Conservation (phyloP, 2,797 vertebrate genomes). For the Acanthornis magna region DNA sequence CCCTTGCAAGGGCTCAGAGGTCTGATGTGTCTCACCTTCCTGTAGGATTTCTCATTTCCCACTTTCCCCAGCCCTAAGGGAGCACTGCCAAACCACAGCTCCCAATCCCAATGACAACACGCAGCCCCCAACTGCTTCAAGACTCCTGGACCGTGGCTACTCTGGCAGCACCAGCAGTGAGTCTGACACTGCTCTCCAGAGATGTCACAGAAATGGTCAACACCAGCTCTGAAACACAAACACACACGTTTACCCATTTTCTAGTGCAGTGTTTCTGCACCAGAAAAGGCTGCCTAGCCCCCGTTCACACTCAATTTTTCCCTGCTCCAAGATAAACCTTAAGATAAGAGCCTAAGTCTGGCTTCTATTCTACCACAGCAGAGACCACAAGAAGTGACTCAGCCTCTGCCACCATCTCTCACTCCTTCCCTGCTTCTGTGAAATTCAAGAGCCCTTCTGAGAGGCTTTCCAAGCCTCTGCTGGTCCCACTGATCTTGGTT, state of each 20-base stretch:
- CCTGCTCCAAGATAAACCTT: background rate
- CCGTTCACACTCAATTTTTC: background rate
- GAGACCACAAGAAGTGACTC: constrained; percentile 45
- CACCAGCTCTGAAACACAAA: background rate
- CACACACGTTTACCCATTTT: background rate
- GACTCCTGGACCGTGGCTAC: rapidly evolving
- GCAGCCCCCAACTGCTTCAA: background rate
- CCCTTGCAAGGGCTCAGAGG: background rate
- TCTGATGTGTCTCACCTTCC: background rate
- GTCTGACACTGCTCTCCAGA: background rate
- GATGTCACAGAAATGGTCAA: background rate
- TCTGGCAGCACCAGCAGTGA: background rate
- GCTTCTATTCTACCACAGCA: background rate
- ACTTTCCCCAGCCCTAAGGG: background rate
- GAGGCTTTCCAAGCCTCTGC: background rate
- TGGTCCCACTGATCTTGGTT: background rate
- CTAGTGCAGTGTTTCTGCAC: background rate
- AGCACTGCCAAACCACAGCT: background rate
- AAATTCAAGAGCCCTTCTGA: background rate
- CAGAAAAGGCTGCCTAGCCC: background rate
- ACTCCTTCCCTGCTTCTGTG: background rate
- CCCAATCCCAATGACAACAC: rapidly evolving
- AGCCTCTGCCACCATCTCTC: background rate
- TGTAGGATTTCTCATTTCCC: background rate
- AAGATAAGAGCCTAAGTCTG: background rate